Evolutionary conservation across 1,140 invertebrate species (phyloP), one percentile per base, ranked within the genome.

Genomic region (Trichoplusia ni): DNA sequence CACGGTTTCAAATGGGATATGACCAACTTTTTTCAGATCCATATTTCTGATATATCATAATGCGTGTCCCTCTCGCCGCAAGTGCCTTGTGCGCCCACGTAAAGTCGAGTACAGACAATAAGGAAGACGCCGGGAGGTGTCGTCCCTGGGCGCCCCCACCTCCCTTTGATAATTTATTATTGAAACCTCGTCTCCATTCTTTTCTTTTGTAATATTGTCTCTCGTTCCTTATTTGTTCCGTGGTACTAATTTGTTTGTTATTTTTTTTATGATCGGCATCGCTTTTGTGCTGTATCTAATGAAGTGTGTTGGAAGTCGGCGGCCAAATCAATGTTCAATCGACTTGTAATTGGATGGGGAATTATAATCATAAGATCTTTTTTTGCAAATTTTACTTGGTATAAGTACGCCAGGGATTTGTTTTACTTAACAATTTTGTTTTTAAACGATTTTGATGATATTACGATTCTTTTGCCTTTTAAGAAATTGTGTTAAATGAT

Each of bases 151-250:
- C 71, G 25, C 27, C 42, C 27, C 56, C 56, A 25, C 42, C 47
- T 37, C 29, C 74, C 83, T 84, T 82, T 84, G 79, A 86, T 87
- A 86, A 86, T 87, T 86, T 87, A 87, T 86, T 86, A 87, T 88
- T 86, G 84, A 85, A 85, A 83, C 79, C 72, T 77, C 71, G 75
- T 76, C 73, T 83, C 80, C 74, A 81, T 84, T 81, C 80, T 77
- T 79, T 82, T 73, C 80, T 80, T 80, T 84, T 83, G 73, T 84
- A 80, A 87, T 87, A 83, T 83, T 84, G 84, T 84, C 83, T 79
- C 79, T 74, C 73, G 77, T 65, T 64, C 71, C 79, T 81, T 84
- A 82, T 87, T 87, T 87, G 77, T 79, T 75, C 71, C 74, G 69
- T 68, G 71, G 74, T 80, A 51, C 40, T 56, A 82, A 82, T 81